phyloP scores from a whole-genome alignment of 2,888 invertebrate genomes.

The Anoplius nigerrimus region DNA sequence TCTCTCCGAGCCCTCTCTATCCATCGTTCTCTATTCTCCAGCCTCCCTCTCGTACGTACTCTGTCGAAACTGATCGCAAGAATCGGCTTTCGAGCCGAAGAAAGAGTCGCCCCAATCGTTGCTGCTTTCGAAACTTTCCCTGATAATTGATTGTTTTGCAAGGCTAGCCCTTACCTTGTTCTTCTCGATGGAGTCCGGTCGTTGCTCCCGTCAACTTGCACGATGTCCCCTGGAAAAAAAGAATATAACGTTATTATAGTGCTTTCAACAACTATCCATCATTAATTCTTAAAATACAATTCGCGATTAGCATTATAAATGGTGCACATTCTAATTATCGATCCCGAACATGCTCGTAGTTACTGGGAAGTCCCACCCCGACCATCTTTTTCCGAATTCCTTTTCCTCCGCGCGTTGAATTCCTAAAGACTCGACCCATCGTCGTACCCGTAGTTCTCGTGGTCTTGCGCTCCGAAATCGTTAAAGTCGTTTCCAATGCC shows the following conservation, averaged over 20 bases:
- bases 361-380: neutral
- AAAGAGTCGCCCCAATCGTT: constrained; percentile 49
- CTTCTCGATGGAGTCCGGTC: constrained; percentile 10
- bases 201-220: neutral
- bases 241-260: no score
- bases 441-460: constrained; percentile 8
- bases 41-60: constrained; percentile 13
- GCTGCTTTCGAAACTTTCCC: constrained; percentile 63
- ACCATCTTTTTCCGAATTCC: neutral
- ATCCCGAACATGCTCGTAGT: no score
- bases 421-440: neutral
- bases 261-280: no score
- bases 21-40: constrained; percentile 7
- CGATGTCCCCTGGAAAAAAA: no score
- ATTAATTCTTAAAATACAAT: no score
- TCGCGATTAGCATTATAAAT: no score
- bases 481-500: constrained; percentile 45
- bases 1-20: constrained; percentile 23
- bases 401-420: constrained; percentile 5
- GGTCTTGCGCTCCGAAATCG: constrained; percentile 34
- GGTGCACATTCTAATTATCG: no score
- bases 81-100: constrained; percentile 47
- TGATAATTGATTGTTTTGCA: constrained; percentile 72
- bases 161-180: constrained; percentile 42
- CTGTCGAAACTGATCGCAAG: constrained; percentile 65